Conservation (phyloP, 2,888 invertebrate genomes). For the Hipparchia semele region DNA sequence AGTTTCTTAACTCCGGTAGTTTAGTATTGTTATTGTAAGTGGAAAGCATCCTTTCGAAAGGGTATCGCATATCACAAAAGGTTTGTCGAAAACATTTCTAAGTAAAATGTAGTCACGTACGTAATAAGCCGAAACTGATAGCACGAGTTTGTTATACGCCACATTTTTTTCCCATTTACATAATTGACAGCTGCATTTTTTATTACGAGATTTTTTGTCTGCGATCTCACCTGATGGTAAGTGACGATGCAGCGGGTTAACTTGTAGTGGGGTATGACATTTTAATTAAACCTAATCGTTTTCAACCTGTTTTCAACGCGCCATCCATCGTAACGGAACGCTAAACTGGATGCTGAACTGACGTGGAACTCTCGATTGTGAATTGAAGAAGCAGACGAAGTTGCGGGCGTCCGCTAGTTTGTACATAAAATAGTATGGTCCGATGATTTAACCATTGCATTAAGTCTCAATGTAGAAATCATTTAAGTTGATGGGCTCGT, state of each 20-base stretch:
- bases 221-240: not conserved
- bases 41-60: constrained; percentile 33
- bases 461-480: not conserved
- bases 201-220: not conserved
- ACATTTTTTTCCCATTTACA: not conserved
- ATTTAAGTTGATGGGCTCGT: constrained; percentile 9
- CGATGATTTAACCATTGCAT: not conserved
- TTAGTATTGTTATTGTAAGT: constrained; percentile 32
- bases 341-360: too few species aligned
- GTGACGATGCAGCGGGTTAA: not conserved
- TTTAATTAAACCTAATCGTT: too few species aligned
- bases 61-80: constrained; percentile 38
- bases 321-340: too few species aligned
- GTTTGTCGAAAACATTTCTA: constrained; percentile 27
- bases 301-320: too few species aligned
- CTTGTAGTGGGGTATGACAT: too few species aligned
- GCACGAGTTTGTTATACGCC: not conserved
- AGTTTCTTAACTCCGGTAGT: constrained; percentile 32
- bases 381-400: too few species aligned
- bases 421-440: not conserved
- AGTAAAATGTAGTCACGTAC: constrained; percentile 14
- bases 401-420: not conserved
- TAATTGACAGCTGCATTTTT: not conserved
- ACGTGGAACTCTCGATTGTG: too few species aligned
- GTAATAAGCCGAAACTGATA: constrained; percentile 15